Base-by-base conservation (phyloP, 2,113 vertebrate species). In the Tragelaphus imberbis region DNA sequence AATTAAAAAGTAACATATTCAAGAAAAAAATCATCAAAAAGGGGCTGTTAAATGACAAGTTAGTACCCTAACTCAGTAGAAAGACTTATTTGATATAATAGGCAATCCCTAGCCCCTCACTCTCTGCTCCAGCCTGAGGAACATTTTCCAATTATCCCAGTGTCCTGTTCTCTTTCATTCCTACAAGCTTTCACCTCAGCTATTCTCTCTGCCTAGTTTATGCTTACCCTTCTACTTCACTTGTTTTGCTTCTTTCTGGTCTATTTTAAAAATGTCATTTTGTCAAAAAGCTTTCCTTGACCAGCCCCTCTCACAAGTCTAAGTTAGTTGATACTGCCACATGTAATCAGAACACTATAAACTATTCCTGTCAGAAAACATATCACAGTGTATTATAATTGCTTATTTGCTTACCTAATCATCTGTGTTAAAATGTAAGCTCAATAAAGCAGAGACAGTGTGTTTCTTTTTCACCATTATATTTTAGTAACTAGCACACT, bases 251-350 rank as follows among this genome's bases (percentile, higher is more conserved):
- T 33, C 77, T 88, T 95, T 95, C 81, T 93, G 51, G 75, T 84
- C n/a, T 96, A 19, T 80, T n/a, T 30, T 77, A 75, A 95, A 94
- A 95, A 94, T 89, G 30, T 81, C 17, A 75, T n/a, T 92, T 53
- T 90, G 28, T 27, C 44, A 58, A 75, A 88, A 93, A 79, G 11
- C 4, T 59, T 92, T 96, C 28, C 36, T n/a, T 95, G 14, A 91
- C 1, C 1, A 2, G 9, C 6, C 6, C 33, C 5, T 88, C 28
- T 82, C n/a, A 84, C n/a, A 95, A 88, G 13, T 86, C 10, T 65
- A 21, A 13, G 44, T 59, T 77, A 79, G 71, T 68, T 77, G 15
- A 82, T 59, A 30, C 33, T 91, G 17, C 16, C 63, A 7, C 55
- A 68, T 47, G 51, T 59, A 51, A 92, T 44, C 84, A 86, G 30